Evolutionary conservation across 2,888 invertebrate species (phyloP).

Genomic region (Yponomeuta sedellus): DNA sequence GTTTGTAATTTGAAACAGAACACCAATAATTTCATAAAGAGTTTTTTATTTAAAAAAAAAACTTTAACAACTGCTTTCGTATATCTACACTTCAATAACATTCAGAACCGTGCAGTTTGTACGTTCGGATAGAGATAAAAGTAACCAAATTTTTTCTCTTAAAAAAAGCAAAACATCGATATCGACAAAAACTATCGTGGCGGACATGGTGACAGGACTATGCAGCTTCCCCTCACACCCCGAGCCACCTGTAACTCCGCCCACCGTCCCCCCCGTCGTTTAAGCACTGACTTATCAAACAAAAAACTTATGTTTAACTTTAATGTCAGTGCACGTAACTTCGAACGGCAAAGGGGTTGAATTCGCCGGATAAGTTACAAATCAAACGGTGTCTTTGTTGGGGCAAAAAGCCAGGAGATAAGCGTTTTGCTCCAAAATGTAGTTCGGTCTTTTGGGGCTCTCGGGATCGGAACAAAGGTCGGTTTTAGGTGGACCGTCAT

Average conservation of each 20-base stretch:
- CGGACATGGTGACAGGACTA: not conserved
- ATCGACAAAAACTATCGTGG: constrained; percentile 26
- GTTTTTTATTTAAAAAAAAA: too few species aligned
- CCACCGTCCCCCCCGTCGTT: constrained; percentile 56
- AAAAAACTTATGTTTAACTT: constrained; percentile 70
- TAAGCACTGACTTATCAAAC: constrained; percentile 74
- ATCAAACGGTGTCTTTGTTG: not conserved
- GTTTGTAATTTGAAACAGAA: too few species aligned
- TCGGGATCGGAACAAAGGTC: not conserved
- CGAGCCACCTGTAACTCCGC: constrained; percentile 59
- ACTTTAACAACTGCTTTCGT: too few species aligned
- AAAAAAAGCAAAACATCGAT: not conserved
- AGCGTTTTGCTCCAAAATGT: not conserved
- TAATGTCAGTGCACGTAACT: constrained; percentile 47
- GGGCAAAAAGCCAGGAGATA: not conserved
- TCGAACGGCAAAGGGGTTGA: not conserved
- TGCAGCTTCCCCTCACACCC: constrained; percentile 42
- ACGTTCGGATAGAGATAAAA: too few species aligned
- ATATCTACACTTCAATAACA: too few species aligned
- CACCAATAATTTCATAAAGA: too few species aligned
- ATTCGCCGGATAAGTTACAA: not conserved
- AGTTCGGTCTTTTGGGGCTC: not conserved
- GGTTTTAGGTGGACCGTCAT: too few species aligned
- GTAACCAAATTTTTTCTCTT: too few species aligned
- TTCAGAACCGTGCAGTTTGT: too few species aligned